A percentile compares a stretch with the other conserved stretches of the same genome.
Conservation (phyloP, 2,888 invertebrate species). For the Eugnorisma glareosa region DNA sequence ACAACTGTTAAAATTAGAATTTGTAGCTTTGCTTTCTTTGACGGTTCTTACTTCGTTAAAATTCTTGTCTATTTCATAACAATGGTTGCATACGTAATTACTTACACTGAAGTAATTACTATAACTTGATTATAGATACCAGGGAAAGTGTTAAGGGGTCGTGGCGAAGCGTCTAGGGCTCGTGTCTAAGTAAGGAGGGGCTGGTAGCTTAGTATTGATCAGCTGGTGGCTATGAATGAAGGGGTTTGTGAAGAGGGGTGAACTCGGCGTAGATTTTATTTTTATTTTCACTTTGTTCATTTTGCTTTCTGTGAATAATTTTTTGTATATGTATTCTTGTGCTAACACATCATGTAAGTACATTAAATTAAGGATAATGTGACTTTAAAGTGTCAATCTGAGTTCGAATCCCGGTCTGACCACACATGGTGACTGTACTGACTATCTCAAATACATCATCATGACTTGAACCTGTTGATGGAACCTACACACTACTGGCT, state of each 20-base stretch:
- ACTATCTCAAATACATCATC: not conserved
- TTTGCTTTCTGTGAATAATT: slow-evolving; percentile 9
- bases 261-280: not conserved
- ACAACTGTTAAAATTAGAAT: no score
- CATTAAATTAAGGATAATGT: not conserved
- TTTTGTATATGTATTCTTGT: slow-evolving; percentile 7
- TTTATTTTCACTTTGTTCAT: not conserved
- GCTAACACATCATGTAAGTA: slow-evolving; percentile 21
- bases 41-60: no score
- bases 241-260: not conserved
- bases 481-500: not conserved
- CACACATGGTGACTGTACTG: not conserved
- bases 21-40: no score
- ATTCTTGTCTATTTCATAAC: no score
- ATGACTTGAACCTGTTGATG: not conserved
- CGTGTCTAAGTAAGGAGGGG: not conserved
- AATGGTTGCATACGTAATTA: no score
- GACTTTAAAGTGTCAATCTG: not conserved
- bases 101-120: no score
- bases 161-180: no score
- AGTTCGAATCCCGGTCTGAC: not conserved
- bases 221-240: not conserved
- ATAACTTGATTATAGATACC: no score
- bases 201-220: not conserved
- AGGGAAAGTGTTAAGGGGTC: no score